Conservation (phyloP, 1,140 invertebrate species). For the Drosophila kurseongensis region DNA sequence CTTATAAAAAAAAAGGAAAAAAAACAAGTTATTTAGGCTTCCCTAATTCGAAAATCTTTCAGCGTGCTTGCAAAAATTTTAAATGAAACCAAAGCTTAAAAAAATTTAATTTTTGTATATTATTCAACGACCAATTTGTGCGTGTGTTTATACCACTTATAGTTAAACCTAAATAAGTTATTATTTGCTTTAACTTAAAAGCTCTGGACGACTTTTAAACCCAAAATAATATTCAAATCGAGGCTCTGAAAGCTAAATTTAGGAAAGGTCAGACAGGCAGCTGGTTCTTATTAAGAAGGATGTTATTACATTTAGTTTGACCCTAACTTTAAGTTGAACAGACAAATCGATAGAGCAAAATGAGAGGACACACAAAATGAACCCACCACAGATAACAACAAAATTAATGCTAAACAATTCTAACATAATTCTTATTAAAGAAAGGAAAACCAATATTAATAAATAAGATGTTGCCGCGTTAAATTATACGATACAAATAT, state of each 20-base stretch:
- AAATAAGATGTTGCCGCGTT: conserved; percentile 63
- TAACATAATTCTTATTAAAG: conserved; percentile 44
- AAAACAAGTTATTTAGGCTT: conserved; percentile 25
- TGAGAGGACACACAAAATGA: conserved; percentile 65
- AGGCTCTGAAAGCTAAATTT: conserved; percentile 61
- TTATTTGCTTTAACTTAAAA: conserved; percentile 48
- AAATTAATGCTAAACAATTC: conserved; percentile 57
- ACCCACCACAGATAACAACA: conserved; percentile 68
- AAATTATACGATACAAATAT: conserved; percentile 60
- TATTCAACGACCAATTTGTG: conserved; percentile 59
- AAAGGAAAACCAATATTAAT: conserved; percentile 36
- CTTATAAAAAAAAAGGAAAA: conserved; percentile 40
- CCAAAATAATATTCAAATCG: conserved; percentile 59
- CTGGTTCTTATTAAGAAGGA: conserved; percentile 25
- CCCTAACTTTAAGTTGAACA: conserved; percentile 56
- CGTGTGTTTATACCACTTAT: conserved; percentile 59
- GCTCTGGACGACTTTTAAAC: conserved; percentile 63
- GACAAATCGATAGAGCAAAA: conserved; percentile 23
- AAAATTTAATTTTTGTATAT: conserved; percentile 52
- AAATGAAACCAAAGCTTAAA: conserved; percentile 82
- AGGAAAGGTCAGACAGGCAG: conserved; percentile 50
- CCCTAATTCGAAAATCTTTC: conserved; percentile 38
- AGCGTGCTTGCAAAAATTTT: conserved; percentile 70
- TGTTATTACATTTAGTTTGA: conserved; percentile 59
- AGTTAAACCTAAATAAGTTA: conserved; percentile 44